These are phyloP conservation scores for Harpagifer antarcticus DNA, from an alignment of 2,797 vertebrate species.

Conservation along the genomic window DNA sequence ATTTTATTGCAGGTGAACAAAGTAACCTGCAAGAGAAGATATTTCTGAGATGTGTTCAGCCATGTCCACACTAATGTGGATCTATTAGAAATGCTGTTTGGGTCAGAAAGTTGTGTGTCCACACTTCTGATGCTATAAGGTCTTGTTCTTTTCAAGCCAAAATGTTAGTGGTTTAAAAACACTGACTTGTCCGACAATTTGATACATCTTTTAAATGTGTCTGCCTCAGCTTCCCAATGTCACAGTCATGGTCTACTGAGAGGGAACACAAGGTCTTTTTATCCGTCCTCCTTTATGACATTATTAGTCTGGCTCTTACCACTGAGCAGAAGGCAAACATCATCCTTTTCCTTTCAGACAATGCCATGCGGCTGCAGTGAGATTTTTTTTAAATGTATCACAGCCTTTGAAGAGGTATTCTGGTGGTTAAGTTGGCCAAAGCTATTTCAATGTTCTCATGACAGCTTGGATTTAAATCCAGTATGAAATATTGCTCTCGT, in stretches of 20 bases:
- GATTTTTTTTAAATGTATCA: conserved; percentile 15
- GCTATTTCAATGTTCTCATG: conserved; percentile 16
- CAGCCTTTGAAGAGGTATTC: conserved; percentile 30
- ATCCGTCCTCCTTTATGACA: not conserved
- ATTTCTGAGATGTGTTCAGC: conserved; percentile 3
- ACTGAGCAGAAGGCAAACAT: conserved; percentile 13
- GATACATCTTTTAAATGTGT: not conserved
- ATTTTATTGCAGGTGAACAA: conserved; percentile 28
- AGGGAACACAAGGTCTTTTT: conserved; percentile 13
- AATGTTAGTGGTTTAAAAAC: not conserved
- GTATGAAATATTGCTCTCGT: conserved; percentile 12
- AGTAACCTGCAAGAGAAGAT: conserved; percentile 4
- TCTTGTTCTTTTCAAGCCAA: not conserved
- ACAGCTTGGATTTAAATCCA: conserved; percentile 21
- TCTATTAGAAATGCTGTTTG: not conserved
- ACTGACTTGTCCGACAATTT: not conserved
- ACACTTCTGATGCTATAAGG: not conserved
- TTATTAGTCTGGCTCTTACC: conserved; percentile 12
- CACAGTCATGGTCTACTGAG: not conserved
- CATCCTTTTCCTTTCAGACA: conserved; percentile 20
- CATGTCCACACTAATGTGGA: not conserved
- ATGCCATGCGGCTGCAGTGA: conserved; percentile 3
- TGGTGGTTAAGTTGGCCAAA: conserved; percentile 13
- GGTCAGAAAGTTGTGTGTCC: not conserved
- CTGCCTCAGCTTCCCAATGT: conserved; percentile 3